phyloP scores from a whole-genome alignment of 2,113 vertebrate species.

The Ameiurus melas region DNA sequence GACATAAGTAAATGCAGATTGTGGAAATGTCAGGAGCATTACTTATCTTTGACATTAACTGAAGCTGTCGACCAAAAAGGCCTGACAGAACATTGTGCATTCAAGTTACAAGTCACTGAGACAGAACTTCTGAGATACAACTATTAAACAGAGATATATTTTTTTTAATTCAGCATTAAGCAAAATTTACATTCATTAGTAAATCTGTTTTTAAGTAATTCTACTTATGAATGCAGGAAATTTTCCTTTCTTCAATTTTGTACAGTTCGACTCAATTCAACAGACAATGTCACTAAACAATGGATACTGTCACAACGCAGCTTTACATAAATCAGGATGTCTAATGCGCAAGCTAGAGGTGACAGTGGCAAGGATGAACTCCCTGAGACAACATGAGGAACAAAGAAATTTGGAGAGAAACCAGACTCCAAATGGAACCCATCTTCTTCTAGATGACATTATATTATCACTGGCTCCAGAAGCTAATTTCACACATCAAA shows the following conservation, averaged over 20 bases:
- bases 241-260: neutral
- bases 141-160: neutral
- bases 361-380: neutral
- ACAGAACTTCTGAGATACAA: neutral
- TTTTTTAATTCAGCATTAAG: neutral
- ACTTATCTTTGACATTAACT: neutral
- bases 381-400: neutral
- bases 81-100: neutral
- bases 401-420: neutral
- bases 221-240: neutral
- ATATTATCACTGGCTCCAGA: neutral
- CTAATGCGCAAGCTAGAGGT: neutral
- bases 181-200: neutral
- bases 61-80: neutral
- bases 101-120: neutral
- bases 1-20: neutral
- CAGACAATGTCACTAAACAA: neutral
- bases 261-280: neutral
- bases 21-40: neutral
- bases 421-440: neutral
- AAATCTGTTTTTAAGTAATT: neutral
- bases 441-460: neutral
- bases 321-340: neutral
- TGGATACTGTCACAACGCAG: neutral
- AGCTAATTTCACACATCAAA: neutral